Percentiles rank a stretch among this genome's conserved stretches.
phyloP scores from a whole-genome alignment of 2,797 vertebrate species.

The Parotocinclus haroldoi region DNA sequence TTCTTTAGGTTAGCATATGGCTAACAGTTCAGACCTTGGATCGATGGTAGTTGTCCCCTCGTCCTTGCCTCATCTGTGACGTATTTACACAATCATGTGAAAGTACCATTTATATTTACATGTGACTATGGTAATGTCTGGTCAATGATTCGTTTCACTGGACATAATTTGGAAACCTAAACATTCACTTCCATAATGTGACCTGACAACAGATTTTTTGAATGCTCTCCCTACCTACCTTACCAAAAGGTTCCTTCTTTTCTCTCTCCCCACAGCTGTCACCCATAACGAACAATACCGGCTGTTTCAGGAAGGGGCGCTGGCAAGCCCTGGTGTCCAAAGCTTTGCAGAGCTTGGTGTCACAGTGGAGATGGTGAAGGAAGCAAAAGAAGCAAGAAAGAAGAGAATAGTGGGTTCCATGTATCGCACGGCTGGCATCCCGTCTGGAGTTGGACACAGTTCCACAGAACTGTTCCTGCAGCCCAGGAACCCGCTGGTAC shows the following conservation, averaged over 20 bases:
- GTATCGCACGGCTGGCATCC: slow-evolving; percentile 74
- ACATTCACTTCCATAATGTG: too few species aligned
- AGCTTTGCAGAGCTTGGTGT: slow-evolving; percentile 73
- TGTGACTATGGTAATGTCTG: too few species aligned
- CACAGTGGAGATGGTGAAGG: slow-evolving; percentile 74
- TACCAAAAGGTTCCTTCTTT: not conserved
- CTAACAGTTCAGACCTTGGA: too few species aligned
- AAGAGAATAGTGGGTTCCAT: slow-evolving; percentile 65
- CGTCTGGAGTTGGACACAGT: slow-evolving; percentile 75
- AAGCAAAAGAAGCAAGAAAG: slow-evolving; percentile 70
- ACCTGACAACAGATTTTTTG: too few species aligned
- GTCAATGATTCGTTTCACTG: too few species aligned
- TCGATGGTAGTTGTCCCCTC: too few species aligned
- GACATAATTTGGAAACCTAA: too few species aligned
- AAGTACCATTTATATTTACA: too few species aligned
- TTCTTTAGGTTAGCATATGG: too few species aligned
- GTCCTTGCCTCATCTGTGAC: too few species aligned
- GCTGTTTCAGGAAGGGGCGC: slow-evolving; percentile 71
- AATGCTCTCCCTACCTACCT: not conserved
- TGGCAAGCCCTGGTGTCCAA: slow-evolving; percentile 69
- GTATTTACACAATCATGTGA: too few species aligned
- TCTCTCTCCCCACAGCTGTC: slow-evolving; percentile 59
- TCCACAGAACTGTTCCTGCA: slow-evolving; percentile 73
- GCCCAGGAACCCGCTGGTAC: slow-evolving; percentile 72
- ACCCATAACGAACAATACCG: slow-evolving; percentile 73